phyloP scores from a whole-genome alignment of 2,113 vertebrate species.

The Cromileptes altivelis region DNA sequence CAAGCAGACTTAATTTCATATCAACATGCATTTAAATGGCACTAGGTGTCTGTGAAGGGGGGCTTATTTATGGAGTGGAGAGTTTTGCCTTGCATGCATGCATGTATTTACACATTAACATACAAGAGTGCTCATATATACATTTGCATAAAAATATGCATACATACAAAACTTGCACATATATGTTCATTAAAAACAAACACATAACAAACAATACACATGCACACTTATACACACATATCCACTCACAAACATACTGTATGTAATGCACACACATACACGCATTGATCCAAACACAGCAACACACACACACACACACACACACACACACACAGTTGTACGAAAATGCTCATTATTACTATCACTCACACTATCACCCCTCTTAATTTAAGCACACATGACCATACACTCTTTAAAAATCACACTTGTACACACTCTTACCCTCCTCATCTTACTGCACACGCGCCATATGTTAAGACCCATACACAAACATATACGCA shows the following conservation, averaged over 20 bases:
- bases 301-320: not conserved
- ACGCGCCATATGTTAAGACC: not conserved
- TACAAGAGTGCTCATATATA: not conserved
- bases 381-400: conserved; percentile 9
- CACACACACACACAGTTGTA: not conserved
- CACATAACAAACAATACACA: conserved; percentile 1
- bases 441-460: conserved; percentile 1
- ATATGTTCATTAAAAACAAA: not conserved
- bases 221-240: not conserved
- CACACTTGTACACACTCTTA: not conserved
- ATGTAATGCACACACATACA: not conserved
- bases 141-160: conserved; percentile 20
- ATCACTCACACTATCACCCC: not conserved
- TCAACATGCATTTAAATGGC: conserved; percentile 75
- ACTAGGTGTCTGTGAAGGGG: conserved; percentile 55
- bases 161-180: not conserved
- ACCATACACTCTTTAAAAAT: not conserved
- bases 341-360: conserved; percentile 19
- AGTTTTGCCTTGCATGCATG: conserved; percentile 10
- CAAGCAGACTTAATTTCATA: conserved; percentile 74
- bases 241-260: not conserved
- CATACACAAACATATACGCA: conserved; percentile 45
- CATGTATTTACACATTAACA: conserved; percentile 30
- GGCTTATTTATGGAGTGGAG: conserved; percentile 50
- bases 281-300: not conserved